Evolutionary conservation across 2,888 invertebrate species (phyloP), one percentile per base, ranked within the genome.

Genomic region (Ectemnius lituratus): DNA sequence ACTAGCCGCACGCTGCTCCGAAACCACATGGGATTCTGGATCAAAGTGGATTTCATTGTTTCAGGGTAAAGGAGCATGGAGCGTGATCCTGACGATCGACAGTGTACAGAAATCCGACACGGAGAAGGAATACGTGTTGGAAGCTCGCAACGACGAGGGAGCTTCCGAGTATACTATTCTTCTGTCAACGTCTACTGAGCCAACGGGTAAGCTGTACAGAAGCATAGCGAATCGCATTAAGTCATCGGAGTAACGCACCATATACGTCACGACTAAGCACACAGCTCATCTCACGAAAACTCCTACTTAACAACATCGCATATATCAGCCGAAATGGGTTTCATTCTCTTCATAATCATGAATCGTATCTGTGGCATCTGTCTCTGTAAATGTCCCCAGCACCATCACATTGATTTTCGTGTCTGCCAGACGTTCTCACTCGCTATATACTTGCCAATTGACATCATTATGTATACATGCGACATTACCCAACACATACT

Each of bases 91-190:
- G 81, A 92, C 93, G 58, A 93, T 97, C 80, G 92, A 94, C 5
- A 93, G 93, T 18, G 93, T 97, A 37, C 93, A 93, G 28, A 94
- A 95, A 82, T 94, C 95, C 79, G 96, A 96, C 85, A 96, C 96
- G 1, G 95, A 95, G 52, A 93, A 94, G 72, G 93, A 93, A 0
- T 96, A 95, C 91, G 92, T 92, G 83, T 91, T 97, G 78, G 92
- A 92, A 14, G 95, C 95, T 1, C 91, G 91, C 86, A 97, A 96
- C 89, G 93, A 92, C n/a, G 92, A 94, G 65, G 96, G 96, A 2
- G 86, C 91, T 14, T 93, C 93, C 79, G 93, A 93, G 67, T 95
- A 95, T 85, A 90, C 90, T 4, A 93, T 96, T 46, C 91, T 93
- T 76, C 94, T 97, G 85, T 96, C 96, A 84, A 96, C 93, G 57